phyloP scores from a whole-genome alignment of 1,140 invertebrate genomes.

The Oscheius sp. region DNA sequence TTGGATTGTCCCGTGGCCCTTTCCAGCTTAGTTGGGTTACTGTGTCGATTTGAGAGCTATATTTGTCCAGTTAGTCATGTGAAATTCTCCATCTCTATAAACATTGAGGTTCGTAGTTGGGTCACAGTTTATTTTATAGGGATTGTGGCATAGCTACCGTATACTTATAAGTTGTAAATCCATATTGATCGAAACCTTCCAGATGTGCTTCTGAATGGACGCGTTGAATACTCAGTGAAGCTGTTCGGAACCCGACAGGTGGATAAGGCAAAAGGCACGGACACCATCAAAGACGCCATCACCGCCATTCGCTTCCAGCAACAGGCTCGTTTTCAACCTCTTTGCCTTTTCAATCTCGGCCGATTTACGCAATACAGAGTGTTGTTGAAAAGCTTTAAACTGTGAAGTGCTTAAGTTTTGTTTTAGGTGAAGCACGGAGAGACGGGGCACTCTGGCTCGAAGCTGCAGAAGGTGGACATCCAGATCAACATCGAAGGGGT shows the following conservation, averaged over 20 bases:
- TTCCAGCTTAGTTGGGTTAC: no score
- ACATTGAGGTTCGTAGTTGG: no score
- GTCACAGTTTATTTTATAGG: not conserved
- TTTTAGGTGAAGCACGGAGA: constrained; percentile 39
- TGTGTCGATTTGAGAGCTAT: no score
- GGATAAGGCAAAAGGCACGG: constrained; percentile 46
- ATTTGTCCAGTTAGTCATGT: no score
- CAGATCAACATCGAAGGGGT: constrained; percentile 51
- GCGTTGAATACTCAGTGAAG: constrained; percentile 51
- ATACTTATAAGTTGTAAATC: not conserved
- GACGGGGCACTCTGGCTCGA: constrained; percentile 49
- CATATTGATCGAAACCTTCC: constrained; percentile 8
- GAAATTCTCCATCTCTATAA: no score
- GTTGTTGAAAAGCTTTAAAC: constrained; percentile 3
- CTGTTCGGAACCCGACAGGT: constrained; percentile 52
- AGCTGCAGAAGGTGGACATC: constrained; percentile 52
- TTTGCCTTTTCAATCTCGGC: not conserved
- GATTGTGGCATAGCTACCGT: not conserved
- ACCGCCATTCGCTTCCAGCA: constrained; percentile 50
- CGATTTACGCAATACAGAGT: not conserved
- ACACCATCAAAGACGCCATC: constrained; percentile 50
- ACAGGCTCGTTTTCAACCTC: constrained; percentile 34
- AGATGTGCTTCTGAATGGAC: constrained; percentile 49
- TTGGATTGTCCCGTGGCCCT: no score
- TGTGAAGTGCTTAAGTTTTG: not conserved